A percentile compares a stretch with the other conserved stretches of the same genome.
Conservation (phyloP, 2,888 invertebrate genomes). For the Pegoplata infirma region DNA sequence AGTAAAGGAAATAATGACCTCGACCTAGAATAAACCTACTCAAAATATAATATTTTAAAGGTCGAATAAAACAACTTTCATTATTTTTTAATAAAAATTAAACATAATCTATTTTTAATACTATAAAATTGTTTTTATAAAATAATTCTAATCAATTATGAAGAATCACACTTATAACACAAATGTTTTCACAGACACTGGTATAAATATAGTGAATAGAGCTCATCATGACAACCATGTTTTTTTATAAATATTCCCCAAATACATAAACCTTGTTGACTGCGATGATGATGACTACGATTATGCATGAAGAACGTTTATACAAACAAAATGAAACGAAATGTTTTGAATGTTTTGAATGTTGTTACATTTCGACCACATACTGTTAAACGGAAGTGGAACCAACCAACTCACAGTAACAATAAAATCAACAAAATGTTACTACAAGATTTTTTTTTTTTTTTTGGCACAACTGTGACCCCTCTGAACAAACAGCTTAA, state of each 20-base stretch:
- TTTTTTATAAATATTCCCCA: background rate
- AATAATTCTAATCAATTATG: too few species aligned
- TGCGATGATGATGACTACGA: background rate
- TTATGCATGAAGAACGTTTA: background rate
- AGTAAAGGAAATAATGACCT: too few species aligned
- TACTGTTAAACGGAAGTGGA: conserved; percentile 50
- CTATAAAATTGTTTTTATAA: too few species aligned
- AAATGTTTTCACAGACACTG: background rate
- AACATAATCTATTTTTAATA: too few species aligned
- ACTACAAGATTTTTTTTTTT: conserved; percentile 11
- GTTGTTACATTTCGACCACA: conserved; percentile 44
- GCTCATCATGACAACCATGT: background rate
- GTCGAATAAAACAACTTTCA: too few species aligned
- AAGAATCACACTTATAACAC: too few species aligned
- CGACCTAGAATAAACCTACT: too few species aligned
- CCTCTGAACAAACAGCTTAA: conserved; percentile 54
- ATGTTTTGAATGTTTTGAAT: conserved; percentile 21
- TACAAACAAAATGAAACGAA: conserved; percentile 21
- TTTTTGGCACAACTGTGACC: conserved; percentile 50
- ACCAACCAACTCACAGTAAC: conserved; percentile 29
- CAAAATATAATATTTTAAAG: too few species aligned
- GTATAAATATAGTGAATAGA: background rate
- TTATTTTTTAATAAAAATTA: too few species aligned
- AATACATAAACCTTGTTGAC: background rate
- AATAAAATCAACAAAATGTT: conserved; percentile 16